These are phyloP conservation scores for Danio choprae DNA, from an alignment of 2,797 vertebrate species.

Conservation along the genomic window DNA sequence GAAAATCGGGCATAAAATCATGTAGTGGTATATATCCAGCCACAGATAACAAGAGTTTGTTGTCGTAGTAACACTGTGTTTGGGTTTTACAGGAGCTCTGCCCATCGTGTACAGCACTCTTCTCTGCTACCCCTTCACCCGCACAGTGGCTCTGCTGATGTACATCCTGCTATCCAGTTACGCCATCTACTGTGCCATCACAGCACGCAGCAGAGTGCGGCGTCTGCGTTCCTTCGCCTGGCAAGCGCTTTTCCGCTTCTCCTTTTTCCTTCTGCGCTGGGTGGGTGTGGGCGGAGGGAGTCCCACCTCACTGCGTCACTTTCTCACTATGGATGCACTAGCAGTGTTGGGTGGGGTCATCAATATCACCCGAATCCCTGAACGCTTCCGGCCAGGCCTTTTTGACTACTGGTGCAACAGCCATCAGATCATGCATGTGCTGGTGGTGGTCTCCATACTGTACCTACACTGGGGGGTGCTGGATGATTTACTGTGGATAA, in stretches of 20 bases:
- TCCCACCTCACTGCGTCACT: slow-evolving; percentile 87
- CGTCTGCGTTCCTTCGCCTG: slow-evolving; percentile 86
- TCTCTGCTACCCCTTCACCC: slow-evolving; percentile 86
- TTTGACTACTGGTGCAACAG: slow-evolving; percentile 98
- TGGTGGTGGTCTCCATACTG: slow-evolving; percentile 91
- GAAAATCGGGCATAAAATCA: no score
- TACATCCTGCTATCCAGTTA: slow-evolving; percentile 88
- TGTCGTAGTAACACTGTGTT: slow-evolving; percentile 13
- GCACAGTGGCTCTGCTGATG: slow-evolving; percentile 81
- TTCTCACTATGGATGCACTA: slow-evolving; percentile 90
- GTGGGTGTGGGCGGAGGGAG: slow-evolving; percentile 86
- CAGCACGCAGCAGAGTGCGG: slow-evolving; percentile 83
- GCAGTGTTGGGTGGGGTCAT: slow-evolving; percentile 90
- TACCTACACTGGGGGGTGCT: slow-evolving; percentile 92
- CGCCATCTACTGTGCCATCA: slow-evolving; percentile 89
- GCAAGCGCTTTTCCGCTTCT: slow-evolving; percentile 90
- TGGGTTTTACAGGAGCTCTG: slow-evolving; percentile 82
- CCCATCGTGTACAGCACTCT: slow-evolving; percentile 93
- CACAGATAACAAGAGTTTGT: not conserved
- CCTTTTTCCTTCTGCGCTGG: slow-evolving; percentile 89
- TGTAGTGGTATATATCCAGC: no score
- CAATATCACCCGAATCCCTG: slow-evolving; percentile 89
- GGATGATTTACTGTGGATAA: slow-evolving; percentile 91
- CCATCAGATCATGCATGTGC: slow-evolving; percentile 95
- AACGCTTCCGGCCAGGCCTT: slow-evolving; percentile 89